Base-by-base conservation (phyloP, 2,888 invertebrate genomes). In the Lathronympha strigana region DNA sequence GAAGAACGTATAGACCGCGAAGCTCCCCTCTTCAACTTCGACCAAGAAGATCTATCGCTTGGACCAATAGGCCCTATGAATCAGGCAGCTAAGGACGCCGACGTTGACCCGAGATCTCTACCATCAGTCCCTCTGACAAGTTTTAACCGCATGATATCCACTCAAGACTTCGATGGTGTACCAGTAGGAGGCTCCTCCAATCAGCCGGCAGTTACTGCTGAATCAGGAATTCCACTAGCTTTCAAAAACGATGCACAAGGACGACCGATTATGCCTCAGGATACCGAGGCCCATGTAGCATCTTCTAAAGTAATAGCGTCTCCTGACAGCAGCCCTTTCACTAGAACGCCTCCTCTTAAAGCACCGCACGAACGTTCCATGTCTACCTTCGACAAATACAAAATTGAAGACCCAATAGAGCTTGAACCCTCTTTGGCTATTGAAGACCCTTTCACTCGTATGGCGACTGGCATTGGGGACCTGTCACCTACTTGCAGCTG, bases 1-100 rank as follows among this genome's bases (percentile, higher is more conserved):
- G 51, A 51, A 33, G 51, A 33, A n/a, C 51, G 51, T 36, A 51
- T 51, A 33, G 33, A 51, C 33, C 33, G 33, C n/a, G 51, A 51
- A n/a, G 1, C 19, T 13, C 13, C 19, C 9, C 13, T 51, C 21
- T 3, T 28, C 33, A 13, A 17, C 31, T 31, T 21, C n/a, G 21
- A 51, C 6, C 3, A 36, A 4, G 13, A 51, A 8, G 21, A 21
- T 0, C 21, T 36, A 3, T 8, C 33, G 8, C 33, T 51, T 6
- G 51, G 21, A 2, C 33, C 33, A 0, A 33, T 36, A 6, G n/a
- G 51, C 1, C 51, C 51, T n/a, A 36, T 36, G 51, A 51, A 51
- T n/a, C 17, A 21, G 33, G 15, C 33, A 6, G 51, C 51, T 1
- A 6, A 13, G 11, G 13, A 51, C 51, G 51, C 51, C 1, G 51